Evolutionary conservation across 2,113 vertebrate genomes (phyloP), one percentile per base, ranked within the genome.

Genomic region (Natator depressus): DNA sequence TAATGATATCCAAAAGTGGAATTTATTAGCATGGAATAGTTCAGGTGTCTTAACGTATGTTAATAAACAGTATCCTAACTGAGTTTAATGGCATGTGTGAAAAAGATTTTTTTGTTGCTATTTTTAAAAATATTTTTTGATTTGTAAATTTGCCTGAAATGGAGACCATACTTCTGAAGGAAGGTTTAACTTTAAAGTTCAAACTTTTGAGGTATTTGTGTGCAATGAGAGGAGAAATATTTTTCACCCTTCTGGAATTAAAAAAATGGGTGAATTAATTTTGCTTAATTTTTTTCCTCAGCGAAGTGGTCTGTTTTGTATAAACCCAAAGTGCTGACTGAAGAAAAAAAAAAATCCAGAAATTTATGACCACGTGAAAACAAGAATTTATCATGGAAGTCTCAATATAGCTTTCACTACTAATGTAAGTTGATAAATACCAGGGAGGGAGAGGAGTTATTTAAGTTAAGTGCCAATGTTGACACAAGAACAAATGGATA

Each of bases 1-100:
- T 85, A 89, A 54, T 29, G 75, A 4, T 51, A 72, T 65, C 75
- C 47, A 90, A 49, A 94, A 78, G 65, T 69, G 19, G 25, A 89
- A 91, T 96, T 90, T 51, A 82, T 80, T 80, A 96, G 54, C 50
- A 91, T 6, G 25, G 49, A 72, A 78, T 89, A 86, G 16, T 54
- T 54, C 53, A 54, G 53, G 22, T 89, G 13, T 80, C 75, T 84
- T 57, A n/a, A 78, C 13, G 19, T 38, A 22, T 22, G n/a, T 13
- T 47, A 27, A 76, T 75, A 76, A 75, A 76, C 42, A 27, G 24
- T 16, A 46, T 38, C 65, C 35, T 35, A 72, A 9, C 22, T 25
- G 24, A 78, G 24, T 78, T 24, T 78, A 47, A 47, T 8, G 42
- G 13, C 24, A 10, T 13, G 5, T 4, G 3, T 2, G 2, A 19